These are phyloP conservation scores for Cydia fagiglandana DNA, from an alignment of 1,140 invertebrate species.

Conservation along the genomic window DNA sequence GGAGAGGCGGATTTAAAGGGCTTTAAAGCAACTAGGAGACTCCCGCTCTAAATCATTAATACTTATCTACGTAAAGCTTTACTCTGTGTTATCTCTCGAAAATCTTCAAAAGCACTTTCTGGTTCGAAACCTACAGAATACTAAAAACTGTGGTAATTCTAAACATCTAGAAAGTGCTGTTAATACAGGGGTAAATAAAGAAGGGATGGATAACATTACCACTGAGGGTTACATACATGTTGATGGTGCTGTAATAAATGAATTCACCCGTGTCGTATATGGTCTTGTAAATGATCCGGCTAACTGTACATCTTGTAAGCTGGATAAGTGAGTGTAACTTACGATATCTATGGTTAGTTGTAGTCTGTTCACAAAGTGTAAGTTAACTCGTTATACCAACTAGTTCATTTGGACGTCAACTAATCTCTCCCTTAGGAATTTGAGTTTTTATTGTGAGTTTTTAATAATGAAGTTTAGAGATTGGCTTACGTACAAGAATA, in stretches of 20 bases:
- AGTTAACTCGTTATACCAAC: constrained; percentile 40
- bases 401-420: constrained; percentile 48
- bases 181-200: constrained; percentile 46
- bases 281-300: constrained; percentile 40
- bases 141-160: constrained; percentile 39
- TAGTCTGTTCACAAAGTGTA: constrained; percentile 58
- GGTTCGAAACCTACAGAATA: constrained; percentile 14
- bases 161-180: constrained; percentile 47
- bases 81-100: constrained; percentile 44
- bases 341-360: constrained; percentile 78
- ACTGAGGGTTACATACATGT: constrained; percentile 43
- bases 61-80: constrained; percentile 70
- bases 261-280: constrained; percentile 42
- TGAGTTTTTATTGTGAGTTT: constrained; percentile 25
- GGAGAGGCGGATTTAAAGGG: constrained; percentile 51
- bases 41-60: constrained; percentile 50
- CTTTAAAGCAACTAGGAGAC: constrained; percentile 62
- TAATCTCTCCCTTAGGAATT: constrained; percentile 45
- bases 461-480: constrained; percentile 41
- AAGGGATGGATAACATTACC: constrained; percentile 42
- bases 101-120: constrained; percentile 32
- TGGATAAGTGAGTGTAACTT: constrained; percentile 62
- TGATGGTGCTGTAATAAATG: constrained; percentile 44
- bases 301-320: constrained; percentile 67
- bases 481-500: constrained; percentile 52